Base-by-base conservation (phyloP, 2,113 vertebrate genomes). In the Marcusenius ussheri region DNA sequence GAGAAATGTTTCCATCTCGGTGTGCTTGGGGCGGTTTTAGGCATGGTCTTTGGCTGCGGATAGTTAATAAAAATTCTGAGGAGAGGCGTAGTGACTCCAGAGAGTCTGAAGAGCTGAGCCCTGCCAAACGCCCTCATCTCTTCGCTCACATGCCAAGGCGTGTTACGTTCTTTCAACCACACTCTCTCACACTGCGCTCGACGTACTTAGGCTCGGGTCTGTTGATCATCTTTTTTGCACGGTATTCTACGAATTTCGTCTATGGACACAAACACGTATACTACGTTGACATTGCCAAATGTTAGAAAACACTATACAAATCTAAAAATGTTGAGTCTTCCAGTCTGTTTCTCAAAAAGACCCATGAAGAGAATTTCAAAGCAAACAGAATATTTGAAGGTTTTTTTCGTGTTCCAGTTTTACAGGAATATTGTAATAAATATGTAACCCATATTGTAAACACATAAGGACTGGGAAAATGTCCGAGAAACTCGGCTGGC, bases 11-110 rank as follows among this genome's bases (percentile, higher is more conserved):
- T 94, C 94, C 93, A 93, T 95, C 94, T 94, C 92, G 93, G 91
- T 91, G 94, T 89, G 95, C 96, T 96, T 91, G 91, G 50, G 96
- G 96, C 95, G 85, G 89, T 93, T 92, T 93, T 91, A 90, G 93
- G 90, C 70, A 92, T 42, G 91, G 91, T 94, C 91, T 92, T 91
- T 92, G 92, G 91, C 94, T 93, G 92, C 91, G 66, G 93, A 92
- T 93, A 93, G 93, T 96, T 95, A 93, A 94, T 95, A 95, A 95
- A 95, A 94, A 90, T 42, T 94, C 94, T 96, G 94, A 92, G 94
- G 93, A 94, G 93, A 93, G 91, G 85, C 94, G 92, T 88, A 84
- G 87, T 92, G 93, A 95, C 94, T 95, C 95, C 95, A 93, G 90
- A 88, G 90, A 95, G 96, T 95, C 95, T 95, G 94, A 94, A 92